phyloP scores from a whole-genome alignment of 2,113 vertebrate species.

The Oostethus manadensis region DNA sequence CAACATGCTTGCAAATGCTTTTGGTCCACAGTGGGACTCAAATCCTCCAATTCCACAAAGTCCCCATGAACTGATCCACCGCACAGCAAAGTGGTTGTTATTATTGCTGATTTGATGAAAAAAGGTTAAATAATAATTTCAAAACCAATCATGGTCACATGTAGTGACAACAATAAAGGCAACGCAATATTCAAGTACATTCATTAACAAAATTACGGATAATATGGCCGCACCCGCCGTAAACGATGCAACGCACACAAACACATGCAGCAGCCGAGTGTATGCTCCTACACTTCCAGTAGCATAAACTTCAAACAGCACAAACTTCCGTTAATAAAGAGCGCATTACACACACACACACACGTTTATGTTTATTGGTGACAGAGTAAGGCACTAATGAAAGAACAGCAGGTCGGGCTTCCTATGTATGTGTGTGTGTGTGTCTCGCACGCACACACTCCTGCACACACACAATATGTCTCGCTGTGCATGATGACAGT shows the following conservation, averaged over 20 bases:
- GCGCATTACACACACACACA: conserved; percentile 21
- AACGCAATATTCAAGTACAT: no score
- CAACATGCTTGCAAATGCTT: no score
- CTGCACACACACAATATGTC: conserved; percentile 21
- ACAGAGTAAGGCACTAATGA: conserved; percentile 53
- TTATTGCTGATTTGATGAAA: no score
- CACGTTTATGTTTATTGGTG: conserved; percentile 30
- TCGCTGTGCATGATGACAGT: conserved; percentile 64
- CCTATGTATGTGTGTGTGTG: conserved; percentile 37
- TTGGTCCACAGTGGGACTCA: no score
- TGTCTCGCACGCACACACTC: neutral
- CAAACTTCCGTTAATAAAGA: conserved; percentile 57
- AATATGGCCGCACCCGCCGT: no score
- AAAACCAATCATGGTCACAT: no score
- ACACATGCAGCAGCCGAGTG: conserved; percentile 13
- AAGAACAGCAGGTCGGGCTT: conserved; percentile 52
- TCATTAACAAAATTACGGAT: no score
- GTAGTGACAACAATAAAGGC: no score
- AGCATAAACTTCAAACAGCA: conserved; percentile 60
- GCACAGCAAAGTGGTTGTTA: no score
- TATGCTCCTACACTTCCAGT: conserved; percentile 22
- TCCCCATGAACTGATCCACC: no score
- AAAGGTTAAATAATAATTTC: no score
- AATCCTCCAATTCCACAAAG: no score
- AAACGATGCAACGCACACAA: neutral